A percentile compares a stretch with the other conserved stretches of the same genome.
Conservation (phyloP, 2,113 vertebrate genomes). For the Ornithorhynchus anatinus region DNA sequence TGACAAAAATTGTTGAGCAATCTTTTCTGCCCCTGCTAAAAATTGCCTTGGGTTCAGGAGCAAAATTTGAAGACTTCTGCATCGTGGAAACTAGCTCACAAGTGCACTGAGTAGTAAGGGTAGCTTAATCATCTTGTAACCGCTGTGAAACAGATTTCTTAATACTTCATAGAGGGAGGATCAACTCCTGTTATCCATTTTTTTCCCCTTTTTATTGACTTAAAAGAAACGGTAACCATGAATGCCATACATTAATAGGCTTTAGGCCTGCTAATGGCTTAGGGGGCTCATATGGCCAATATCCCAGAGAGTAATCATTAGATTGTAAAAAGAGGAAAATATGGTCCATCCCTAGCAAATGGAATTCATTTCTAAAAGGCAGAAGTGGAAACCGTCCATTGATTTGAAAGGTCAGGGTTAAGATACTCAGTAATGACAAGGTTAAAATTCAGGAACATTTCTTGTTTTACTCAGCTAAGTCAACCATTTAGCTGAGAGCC, state of each 20-base stretch:
- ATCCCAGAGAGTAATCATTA: slow-evolving; percentile 66
- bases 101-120: neutral
- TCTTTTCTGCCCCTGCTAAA: neutral
- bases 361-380: slow-evolving; percentile 71
- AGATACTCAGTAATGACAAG: slow-evolving; percentile 71
- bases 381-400: slow-evolving; percentile 71
- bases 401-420: slow-evolving; percentile 74
- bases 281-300: slow-evolving; percentile 67
- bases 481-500: slow-evolving; percentile 68
- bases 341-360: slow-evolving; percentile 70
- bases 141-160: slow-evolving; percentile 52
- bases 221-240: slow-evolving; percentile 68
- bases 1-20: too few species aligned
- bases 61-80: neutral
- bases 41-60: neutral
- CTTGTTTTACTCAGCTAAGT: slow-evolving; percentile 67
- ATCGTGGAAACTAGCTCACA: neutral
- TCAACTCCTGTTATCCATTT: slow-evolving; percentile 66
- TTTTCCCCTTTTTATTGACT: slow-evolving; percentile 77
- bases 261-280: slow-evolving; percentile 72
- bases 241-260: slow-evolving; percentile 67
- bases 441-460: slow-evolving; percentile 66
- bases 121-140: slow-evolving; percentile 44
- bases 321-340: slow-evolving; percentile 68
- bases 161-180: slow-evolving; percentile 55